A percentile compares a stretch with the other conserved stretches of the same genome.
Conservation (phyloP, 2,797 vertebrate genomes). For the Squalus acanthias region DNA sequence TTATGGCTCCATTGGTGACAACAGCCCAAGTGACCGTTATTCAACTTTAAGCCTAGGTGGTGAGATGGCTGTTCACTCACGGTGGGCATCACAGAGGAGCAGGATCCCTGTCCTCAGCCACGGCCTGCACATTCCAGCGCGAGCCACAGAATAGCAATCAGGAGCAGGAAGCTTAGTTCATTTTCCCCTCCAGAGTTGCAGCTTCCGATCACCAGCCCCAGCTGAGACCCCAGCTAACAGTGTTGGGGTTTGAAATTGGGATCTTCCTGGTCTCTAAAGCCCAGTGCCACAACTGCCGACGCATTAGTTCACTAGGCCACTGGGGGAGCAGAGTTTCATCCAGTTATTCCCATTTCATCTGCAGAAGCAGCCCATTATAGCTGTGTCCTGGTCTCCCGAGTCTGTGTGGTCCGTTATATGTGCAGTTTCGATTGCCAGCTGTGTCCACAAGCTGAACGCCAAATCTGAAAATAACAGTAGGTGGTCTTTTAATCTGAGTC, state of each 20-base stretch:
- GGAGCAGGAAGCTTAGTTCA: background rate
- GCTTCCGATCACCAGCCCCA: background rate
- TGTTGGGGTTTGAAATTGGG: background rate
- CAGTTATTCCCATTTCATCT: background rate
- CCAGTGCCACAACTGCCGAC: background rate
- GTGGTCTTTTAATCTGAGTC: background rate
- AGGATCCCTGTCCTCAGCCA: background rate
- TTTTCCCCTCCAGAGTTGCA: too few relatives aligned
- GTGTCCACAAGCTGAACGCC: background rate
- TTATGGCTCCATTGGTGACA: background rate
- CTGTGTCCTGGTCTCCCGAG: background rate
- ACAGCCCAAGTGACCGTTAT: background rate
- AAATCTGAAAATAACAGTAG: background rate
- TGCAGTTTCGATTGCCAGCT: background rate
- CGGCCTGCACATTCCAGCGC: background rate
- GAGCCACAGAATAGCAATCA: background rate
- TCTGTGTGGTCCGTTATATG: background rate
- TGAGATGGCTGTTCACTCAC: background rate
- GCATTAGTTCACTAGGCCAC: too few relatives aligned
- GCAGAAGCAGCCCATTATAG: too few relatives aligned
- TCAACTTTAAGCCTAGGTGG: background rate
- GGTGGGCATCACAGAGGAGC: background rate
- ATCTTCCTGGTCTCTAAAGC: background rate
- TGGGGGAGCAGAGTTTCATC: background rate
- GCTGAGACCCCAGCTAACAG: background rate